Evolutionary conservation across 2,888 invertebrate species (phyloP).

Genomic region (Cataglyphis altisquamis): DNA sequence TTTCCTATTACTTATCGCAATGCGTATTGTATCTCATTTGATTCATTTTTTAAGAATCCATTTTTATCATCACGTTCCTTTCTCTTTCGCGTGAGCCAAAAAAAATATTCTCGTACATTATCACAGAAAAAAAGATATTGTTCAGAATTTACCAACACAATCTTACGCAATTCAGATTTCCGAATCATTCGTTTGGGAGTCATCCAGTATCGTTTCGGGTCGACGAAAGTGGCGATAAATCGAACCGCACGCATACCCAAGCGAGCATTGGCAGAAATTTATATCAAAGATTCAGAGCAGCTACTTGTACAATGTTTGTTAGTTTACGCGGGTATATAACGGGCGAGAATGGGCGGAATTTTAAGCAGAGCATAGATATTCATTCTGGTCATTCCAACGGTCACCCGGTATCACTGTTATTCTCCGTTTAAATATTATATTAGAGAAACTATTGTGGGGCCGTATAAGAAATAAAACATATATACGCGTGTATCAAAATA

Average conservation of each 20-base stretch:
- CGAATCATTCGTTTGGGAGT: not conserved
- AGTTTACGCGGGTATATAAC: slow-evolving; percentile 29
- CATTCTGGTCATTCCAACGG: slow-evolving; percentile 27
- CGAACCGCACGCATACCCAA: not conserved
- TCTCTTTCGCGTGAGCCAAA: not conserved
- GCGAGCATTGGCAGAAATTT: slow-evolving; percentile 23
- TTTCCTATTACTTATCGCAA: not conserved
- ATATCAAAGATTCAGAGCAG: slow-evolving; percentile 46
- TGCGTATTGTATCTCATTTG: not conserved
- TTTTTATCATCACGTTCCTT: not conserved
- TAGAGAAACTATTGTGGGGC: not conserved
- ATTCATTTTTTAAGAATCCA: not conserved
- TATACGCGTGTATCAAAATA: slow-evolving; percentile 9
- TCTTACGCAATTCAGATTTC: not conserved
- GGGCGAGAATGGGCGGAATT: slow-evolving; percentile 41
- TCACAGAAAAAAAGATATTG: not conserved
- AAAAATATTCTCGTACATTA: not conserved
- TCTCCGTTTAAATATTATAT: slow-evolving; percentile 31
- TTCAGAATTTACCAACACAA: not conserved
- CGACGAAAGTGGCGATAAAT: slow-evolving; percentile 17
- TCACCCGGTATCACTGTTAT: not conserved
- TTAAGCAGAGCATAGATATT: slow-evolving; percentile 40
- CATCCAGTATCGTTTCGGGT: not conserved
- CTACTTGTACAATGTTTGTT: slow-evolving; percentile 31
- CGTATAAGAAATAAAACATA: not conserved